Base-by-base conservation (phyloP, 2,113 vertebrate species). In the Rhinopomastus cyanomelas region DNA sequence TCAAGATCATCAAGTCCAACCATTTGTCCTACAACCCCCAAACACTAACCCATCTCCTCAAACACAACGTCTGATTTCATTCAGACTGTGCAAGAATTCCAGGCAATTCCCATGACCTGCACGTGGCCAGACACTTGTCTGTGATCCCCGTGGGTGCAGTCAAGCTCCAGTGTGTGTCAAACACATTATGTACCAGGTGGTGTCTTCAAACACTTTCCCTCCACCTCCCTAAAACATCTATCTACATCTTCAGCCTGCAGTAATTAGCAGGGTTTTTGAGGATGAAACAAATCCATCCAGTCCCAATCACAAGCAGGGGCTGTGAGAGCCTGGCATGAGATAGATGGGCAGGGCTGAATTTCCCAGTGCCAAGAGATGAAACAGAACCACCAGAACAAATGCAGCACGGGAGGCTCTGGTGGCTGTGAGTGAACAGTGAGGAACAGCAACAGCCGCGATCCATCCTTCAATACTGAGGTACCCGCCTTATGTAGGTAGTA, bases 381-480 rank as follows among this genome's bases (percentile, higher is more conserved):
- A 75, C 1, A 16, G 77, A 84, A 81, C 73, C 8, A 39, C 56
- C 0, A 3, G 65, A 34, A 81, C 25, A 21, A 71, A 82, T 1
- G 12, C 1, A 3, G 65, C 67, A 20, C 42, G 36, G 49, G 62
- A 0, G 3, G 83, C 73, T 81, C 81, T 0, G 0, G 59, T 16
- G 36, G 93, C 89, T 93, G 89, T 93, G 89, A 93, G 85, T 9
- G 13, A 93, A 74, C 91, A 22, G 14, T 0, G 0, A 23, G 48
- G 65, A 36, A 3, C 76, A 81, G 0, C 26, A 22, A 21, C 0
- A 39, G 57, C 42, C 1, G 1, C 27, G 26, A 17, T 20, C 16
- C 12, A 21, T 52, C 59, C 19, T 44, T 26, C 2, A 10, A 7
- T 22, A 3, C 27, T 0, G 2, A 3, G 0, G 4, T 8, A 34